These are phyloP conservation scores for Corythucha ciliata DNA, from an alignment of 2,888 invertebrate species.

Conservation along the genomic window DNA sequence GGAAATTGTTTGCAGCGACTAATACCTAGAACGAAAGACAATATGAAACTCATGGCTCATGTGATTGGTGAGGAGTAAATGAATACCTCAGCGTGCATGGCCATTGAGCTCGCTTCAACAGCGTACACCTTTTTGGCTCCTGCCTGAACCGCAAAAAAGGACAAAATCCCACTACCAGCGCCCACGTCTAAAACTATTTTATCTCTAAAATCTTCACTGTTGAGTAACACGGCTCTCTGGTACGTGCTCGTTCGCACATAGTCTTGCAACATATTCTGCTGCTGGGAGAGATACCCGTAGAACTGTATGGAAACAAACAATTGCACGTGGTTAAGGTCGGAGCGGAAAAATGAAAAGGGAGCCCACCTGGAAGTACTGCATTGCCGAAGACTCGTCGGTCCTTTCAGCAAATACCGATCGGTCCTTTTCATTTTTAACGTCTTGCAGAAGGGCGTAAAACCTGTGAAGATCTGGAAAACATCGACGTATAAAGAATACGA, in stretches of 20 bases:
- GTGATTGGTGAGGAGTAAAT: neutral
- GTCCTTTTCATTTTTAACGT: constrained; percentile 61
- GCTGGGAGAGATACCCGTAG: constrained; percentile 97
- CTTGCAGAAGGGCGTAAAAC: constrained; percentile 64
- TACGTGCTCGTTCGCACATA: constrained; percentile 97
- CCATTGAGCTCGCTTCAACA: constrained; percentile 99
- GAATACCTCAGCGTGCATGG: constrained; percentile 74
- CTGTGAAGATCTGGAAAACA: constrained; percentile 52
- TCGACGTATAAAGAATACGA: neutral
- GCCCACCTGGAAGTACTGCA: constrained; percentile 82
- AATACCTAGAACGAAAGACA: constrained; percentile 50
- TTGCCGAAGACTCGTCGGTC: constrained; percentile 96
- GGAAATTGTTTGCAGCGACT: constrained; percentile 80
- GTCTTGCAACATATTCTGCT: constrained; percentile 99
- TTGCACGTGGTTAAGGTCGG: neutral
- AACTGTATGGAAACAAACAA: constrained; percentile 52
- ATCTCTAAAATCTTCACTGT: constrained; percentile 80
- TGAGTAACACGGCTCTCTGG: constrained; percentile 90
- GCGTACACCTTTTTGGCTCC: constrained; percentile 95
- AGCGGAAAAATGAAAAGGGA: neutral
- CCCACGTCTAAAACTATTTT: constrained; percentile 96
- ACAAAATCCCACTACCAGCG: constrained; percentile 95
- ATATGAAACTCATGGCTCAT: constrained; percentile 1
- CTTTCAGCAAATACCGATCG: constrained; percentile 85
- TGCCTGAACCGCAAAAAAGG: constrained; percentile 96